A percentile compares a stretch with the other conserved stretches of the same genome.
phyloP scores from a whole-genome alignment of 2,888 invertebrate genomes.

The Torymus tubicola region DNA sequence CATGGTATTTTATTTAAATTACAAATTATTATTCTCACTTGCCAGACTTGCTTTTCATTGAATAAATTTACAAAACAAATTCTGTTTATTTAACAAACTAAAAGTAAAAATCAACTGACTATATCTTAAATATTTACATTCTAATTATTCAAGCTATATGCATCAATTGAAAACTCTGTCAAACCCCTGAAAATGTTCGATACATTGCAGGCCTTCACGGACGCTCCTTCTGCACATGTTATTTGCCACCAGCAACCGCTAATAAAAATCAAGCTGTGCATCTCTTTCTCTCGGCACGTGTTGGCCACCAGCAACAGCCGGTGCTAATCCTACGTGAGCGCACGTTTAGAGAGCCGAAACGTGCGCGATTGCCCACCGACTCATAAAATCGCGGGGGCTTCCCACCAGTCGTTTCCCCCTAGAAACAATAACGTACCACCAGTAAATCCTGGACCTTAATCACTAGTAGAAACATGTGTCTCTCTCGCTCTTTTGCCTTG shows the following conservation, averaged over 20 bases:
- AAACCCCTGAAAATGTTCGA: no score
- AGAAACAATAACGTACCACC: conserved; percentile 33
- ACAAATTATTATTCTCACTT: no score
- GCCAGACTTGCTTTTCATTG: no score
- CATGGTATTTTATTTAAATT: no score
- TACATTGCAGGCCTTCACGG: no score
- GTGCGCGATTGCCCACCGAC: no score
- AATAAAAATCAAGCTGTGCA: neutral
- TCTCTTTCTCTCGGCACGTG: conserved; percentile 3
- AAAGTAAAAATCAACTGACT: no score
- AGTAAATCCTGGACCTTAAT: conserved; percentile 30
- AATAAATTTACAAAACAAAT: no score
- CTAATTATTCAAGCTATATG: no score
- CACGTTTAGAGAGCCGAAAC: neutral
- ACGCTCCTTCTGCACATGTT: neutral
- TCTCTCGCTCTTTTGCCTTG: neutral
- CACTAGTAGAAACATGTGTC: conserved; percentile 25
- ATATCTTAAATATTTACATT: no score
- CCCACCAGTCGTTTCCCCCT: conserved; percentile 1
- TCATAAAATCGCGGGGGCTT: neutral
- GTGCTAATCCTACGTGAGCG: conserved; percentile 9
- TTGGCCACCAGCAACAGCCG: neutral
- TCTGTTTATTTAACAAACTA: no score
- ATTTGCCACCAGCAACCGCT: neutral
- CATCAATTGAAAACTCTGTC: no score